These are phyloP conservation scores for Nemurella pictetii DNA, from an alignment of 2,888 invertebrate species.

Conservation along the genomic window DNA sequence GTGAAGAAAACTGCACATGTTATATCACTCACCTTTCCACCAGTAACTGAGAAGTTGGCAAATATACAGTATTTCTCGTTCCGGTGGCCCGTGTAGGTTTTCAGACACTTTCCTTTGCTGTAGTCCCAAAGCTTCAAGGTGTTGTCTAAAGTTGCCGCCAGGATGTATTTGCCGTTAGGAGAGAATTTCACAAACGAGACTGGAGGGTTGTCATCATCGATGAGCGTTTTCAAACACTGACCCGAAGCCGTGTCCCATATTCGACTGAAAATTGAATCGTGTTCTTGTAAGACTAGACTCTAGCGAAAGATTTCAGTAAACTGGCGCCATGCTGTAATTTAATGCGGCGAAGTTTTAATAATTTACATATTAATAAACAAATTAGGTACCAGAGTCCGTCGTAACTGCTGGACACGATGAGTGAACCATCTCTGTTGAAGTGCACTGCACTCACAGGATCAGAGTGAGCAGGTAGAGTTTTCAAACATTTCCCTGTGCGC, in stretches of 20 bases:
- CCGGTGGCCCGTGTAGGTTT: constrained; percentile 97
- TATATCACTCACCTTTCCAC: constrained; percentile 79
- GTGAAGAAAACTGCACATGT: constrained; percentile 27
- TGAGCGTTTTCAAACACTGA: constrained; percentile 97
- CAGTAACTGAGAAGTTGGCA: constrained; percentile 99
- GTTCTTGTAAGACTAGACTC: background rate
- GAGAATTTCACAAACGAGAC: constrained; percentile 99
- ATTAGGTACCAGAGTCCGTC: constrained; percentile 98
- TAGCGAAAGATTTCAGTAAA: background rate
- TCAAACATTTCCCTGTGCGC: constrained; percentile 94
- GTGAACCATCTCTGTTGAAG: constrained; percentile 96
- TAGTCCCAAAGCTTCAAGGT: constrained; percentile 99
- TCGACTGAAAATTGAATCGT: constrained; percentile 66
- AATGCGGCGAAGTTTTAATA: background rate
- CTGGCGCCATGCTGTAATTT: background rate
- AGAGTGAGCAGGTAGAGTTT: constrained; percentile 97
- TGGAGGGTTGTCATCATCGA: constrained; percentile 99
- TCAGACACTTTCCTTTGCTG: constrained; percentile 96
- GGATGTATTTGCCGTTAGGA: constrained; percentile 98
- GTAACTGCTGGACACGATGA: constrained; percentile 98
- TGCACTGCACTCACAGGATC: constrained; percentile 99
- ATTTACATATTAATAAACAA: background rate
- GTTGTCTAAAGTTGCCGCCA: constrained; percentile 97
- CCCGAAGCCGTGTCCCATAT: constrained; percentile 99
- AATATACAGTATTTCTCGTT: constrained; percentile 99